Evolutionary conservation across 1,140 invertebrate species (phyloP).

Genomic region (Chelonus insularis): DNA sequence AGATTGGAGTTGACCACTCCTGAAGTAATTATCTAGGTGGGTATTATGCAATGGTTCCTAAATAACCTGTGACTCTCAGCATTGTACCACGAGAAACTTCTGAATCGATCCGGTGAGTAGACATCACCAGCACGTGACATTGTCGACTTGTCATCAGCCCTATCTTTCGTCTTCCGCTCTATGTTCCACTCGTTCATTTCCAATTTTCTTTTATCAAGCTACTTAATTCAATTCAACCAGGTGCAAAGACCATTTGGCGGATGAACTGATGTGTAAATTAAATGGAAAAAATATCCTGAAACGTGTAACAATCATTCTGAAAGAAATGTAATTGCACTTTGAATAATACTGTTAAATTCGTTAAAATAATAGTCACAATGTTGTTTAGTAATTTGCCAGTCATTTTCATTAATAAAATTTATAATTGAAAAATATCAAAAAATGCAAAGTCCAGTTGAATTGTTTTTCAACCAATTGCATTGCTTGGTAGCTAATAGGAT

Average conservation of each 20-base stretch:
- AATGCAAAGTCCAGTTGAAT: too few species aligned
- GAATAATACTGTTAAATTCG: too few species aligned
- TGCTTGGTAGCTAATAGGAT: too few species aligned
- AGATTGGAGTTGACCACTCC: background rate
- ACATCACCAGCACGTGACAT: slow-evolving; percentile 18
- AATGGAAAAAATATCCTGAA: slow-evolving; percentile 12
- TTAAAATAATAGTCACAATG: too few species aligned
- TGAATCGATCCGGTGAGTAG: slow-evolving; percentile 12
- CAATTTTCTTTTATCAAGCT: slow-evolving; percentile 22
- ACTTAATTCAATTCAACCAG: slow-evolving; percentile 22
- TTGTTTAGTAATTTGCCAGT: too few species aligned
- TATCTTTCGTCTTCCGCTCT: background rate
- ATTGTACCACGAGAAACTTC: background rate
- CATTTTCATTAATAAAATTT: too few species aligned
- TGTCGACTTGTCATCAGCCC: slow-evolving; percentile 9
- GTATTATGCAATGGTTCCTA: background rate
- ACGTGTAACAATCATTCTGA: too few species aligned
- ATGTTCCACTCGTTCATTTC: background rate
- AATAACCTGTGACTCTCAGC: slow-evolving; percentile 5
- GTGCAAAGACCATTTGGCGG: slow-evolving; percentile 20
- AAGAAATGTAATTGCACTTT: too few species aligned
- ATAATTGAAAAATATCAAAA: too few species aligned
- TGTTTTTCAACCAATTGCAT: too few species aligned
- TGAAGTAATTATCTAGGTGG: slow-evolving; percentile 14
- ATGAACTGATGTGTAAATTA: slow-evolving; percentile 18